Conservation (phyloP, 2,113 vertebrate species). For the Raphicerus campestris region DNA sequence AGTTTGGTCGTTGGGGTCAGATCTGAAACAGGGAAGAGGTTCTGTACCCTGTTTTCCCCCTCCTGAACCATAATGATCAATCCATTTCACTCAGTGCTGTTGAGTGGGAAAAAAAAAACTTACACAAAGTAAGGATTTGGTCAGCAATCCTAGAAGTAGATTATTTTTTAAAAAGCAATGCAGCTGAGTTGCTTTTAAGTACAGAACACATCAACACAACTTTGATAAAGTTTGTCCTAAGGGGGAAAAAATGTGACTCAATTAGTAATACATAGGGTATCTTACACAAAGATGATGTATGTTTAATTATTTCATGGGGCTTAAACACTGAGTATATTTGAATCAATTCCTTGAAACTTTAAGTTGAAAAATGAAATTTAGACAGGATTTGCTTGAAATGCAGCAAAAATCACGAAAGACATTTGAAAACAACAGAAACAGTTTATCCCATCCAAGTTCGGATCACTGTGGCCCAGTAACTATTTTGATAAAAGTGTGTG, state of each 20-base stretch:
- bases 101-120: neutral
- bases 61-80: neutral
- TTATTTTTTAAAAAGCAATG: neutral
- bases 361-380: neutral
- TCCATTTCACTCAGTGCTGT: neutral
- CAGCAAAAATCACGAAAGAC: neutral
- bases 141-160: neutral
- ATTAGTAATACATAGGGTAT: neutral
- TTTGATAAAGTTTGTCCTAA: neutral
- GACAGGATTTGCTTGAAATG: neutral
- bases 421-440: constrained; percentile 19
- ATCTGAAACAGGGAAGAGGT: neutral
- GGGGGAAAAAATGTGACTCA: neutral
- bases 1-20: neutral
- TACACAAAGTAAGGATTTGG: neutral
- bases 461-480: neutral
- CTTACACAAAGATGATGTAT: neutral
- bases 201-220: neutral
- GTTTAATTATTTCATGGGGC: neutral
- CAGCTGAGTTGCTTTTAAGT: neutral
- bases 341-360: neutral
- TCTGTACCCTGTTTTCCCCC: neutral
- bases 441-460: neutral
- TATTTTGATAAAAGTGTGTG: neutral
- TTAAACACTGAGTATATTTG: neutral